These are phyloP conservation scores for Isurus oxyrinchus DNA, from an alignment of 2,113 vertebrate genomes.

Conservation along the genomic window DNA sequence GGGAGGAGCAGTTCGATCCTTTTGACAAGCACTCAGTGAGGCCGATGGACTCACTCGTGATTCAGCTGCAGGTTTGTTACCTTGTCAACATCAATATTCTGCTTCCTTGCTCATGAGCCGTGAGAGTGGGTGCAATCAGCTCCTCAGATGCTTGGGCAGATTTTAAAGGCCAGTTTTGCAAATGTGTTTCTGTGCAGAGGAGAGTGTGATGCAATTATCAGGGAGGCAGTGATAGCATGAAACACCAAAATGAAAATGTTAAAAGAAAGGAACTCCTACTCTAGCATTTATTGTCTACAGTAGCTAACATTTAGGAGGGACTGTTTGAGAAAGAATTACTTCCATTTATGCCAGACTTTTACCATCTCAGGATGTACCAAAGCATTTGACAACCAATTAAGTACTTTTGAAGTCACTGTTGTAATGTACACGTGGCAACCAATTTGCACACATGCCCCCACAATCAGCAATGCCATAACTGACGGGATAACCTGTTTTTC, in stretches of 20 bases:
- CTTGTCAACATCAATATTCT: background rate
- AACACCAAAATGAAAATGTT: background rate
- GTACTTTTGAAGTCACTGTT: background rate
- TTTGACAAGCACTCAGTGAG: conserved; percentile 82
- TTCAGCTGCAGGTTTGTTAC: conserved; percentile 74
- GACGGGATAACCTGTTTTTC: background rate
- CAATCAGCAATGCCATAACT: background rate
- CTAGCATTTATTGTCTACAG: background rate
- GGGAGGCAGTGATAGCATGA: background rate
- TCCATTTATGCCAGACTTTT: background rate
- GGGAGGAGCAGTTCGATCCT: conserved; percentile 86
- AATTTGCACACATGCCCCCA: background rate
- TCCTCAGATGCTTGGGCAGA: background rate
- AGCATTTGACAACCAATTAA: background rate
- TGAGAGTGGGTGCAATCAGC: background rate
- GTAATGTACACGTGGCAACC: background rate
- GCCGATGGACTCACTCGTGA: conserved; percentile 63
- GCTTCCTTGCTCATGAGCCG: background rate
- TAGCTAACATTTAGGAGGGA: background rate
- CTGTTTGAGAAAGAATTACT: background rate
- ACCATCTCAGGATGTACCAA: background rate
- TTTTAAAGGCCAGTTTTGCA: background rate
- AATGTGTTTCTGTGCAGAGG: background rate
- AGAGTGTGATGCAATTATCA: background rate
- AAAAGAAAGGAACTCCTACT: background rate